Percentiles rank a stretch among this genome's conserved stretches.
Evolutionary conservation across 2,113 vertebrate genomes (phyloP).

Genomic region (Otolemur garnettii): DNA sequence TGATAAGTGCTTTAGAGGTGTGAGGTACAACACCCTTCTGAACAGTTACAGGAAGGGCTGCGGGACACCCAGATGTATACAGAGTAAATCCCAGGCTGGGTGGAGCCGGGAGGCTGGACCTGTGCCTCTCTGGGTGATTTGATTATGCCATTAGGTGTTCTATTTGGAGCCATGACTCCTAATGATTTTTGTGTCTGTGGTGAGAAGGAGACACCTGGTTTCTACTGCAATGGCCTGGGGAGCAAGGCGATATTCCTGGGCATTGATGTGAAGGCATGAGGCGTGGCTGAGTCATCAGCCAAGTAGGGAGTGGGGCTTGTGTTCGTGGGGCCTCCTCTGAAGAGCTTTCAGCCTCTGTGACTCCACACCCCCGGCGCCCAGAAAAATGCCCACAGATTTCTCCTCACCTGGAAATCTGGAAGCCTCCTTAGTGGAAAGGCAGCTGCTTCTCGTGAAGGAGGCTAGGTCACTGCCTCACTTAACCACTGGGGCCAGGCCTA

Average conservation of each 20-base stretch:
- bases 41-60: neutral
- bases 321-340: neutral
- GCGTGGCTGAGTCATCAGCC: neutral
- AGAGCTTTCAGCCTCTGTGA: accelerated
- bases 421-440: neutral
- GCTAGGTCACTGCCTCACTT: neutral
- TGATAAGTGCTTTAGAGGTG: neutral
- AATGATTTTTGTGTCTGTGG: neutral
- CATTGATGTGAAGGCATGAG: neutral
- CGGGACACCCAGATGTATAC: neutral
- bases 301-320: neutral
- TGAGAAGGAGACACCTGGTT: neutral
- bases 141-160: neutral
- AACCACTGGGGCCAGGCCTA: neutral
- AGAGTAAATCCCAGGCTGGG: neutral
- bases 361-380: accelerated
- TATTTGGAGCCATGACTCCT: neutral
- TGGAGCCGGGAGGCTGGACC: neutral
- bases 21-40: neutral
- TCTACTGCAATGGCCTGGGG: neutral
- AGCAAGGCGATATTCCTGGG: neutral
- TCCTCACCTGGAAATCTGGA: neutral
- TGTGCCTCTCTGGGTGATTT: neutral
- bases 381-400: neutral
- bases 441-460: accelerated